Conservation (phyloP, 1,140 invertebrate species). For the Temnothorax longispinosus region DNA sequence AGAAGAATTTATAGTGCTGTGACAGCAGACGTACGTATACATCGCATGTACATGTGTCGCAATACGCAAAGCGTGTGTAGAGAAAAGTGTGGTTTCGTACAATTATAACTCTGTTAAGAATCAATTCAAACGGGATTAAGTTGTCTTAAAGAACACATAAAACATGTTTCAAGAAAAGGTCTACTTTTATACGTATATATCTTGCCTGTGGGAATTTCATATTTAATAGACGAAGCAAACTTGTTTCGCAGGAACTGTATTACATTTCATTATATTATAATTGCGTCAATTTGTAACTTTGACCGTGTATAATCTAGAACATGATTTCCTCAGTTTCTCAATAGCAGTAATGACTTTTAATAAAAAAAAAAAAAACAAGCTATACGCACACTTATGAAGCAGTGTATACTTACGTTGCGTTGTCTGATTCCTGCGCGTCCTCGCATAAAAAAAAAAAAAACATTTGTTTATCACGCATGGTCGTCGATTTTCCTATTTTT, state of each 20-base stretch:
- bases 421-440: not conserved
- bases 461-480: not conserved
- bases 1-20: not conserved
- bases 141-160: not conserved
- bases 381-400: not conserved
- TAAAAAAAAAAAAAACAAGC: not conserved
- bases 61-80: not conserved
- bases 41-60: not conserved
- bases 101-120: constrained; percentile 1
- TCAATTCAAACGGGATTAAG: not conserved
- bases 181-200: not conserved
- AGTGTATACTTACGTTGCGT: constrained; percentile 26
- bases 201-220: not conserved
- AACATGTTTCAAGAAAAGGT: not conserved
- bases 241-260: not conserved
- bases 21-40: not conserved
- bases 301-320: not conserved
- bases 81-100: not conserved
- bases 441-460: not conserved
- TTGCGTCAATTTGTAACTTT: constrained; percentile 8
- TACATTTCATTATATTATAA: not conserved
- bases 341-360: not conserved
- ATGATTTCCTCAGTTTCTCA: constrained; percentile 14
- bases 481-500: constrained; percentile 41
- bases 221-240: not conserved